Evolutionary conservation across 1,140 invertebrate genomes (phyloP).

Genomic region (Ridgeia piscesae): DNA sequence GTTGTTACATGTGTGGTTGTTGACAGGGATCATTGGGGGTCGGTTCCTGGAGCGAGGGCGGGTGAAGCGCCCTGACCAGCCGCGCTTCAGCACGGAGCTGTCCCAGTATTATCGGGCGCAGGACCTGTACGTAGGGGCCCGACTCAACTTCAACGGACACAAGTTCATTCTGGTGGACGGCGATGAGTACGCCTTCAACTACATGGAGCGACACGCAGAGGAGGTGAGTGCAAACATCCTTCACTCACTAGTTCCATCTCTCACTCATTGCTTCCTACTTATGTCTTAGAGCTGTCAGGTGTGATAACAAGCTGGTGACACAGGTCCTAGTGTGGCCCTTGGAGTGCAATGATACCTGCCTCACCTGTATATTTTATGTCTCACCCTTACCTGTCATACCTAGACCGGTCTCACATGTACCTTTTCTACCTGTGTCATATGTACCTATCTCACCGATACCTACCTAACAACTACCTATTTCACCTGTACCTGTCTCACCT

Average conservation of each 20-base stretch:
- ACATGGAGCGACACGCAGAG: slow-evolving; percentile 79
- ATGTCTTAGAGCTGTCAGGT: background rate
- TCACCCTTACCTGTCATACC: background rate
- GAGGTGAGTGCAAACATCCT: slow-evolving; percentile 61
- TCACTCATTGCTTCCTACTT: background rate
- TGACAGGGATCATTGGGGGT: slow-evolving; percentile 64
- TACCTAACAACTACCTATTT: background rate
- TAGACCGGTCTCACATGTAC: background rate
- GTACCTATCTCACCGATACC: background rate
- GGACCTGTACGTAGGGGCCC: slow-evolving; percentile 80
- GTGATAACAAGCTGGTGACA: too few relatives aligned
- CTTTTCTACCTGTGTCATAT: background rate
- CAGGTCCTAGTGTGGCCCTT: background rate
- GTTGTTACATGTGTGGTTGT: background rate
- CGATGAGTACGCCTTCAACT: slow-evolving; percentile 82
- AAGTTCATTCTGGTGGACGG: slow-evolving; percentile 75
- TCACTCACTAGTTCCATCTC: background rate
- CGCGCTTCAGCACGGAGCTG: slow-evolving; percentile 60
- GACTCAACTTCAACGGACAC: slow-evolving; percentile 74
- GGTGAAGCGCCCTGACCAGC: slow-evolving; percentile 74
- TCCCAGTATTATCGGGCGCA: slow-evolving; percentile 73
- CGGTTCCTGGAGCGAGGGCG: slow-evolving; percentile 70
- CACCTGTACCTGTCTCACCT: too few relatives aligned
- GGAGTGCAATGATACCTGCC: too few relatives aligned
- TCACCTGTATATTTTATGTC: background rate